These are phyloP conservation scores for Callimorpha dominula DNA, from an alignment of 2,888 invertebrate genomes.

Conservation along the genomic window DNA sequence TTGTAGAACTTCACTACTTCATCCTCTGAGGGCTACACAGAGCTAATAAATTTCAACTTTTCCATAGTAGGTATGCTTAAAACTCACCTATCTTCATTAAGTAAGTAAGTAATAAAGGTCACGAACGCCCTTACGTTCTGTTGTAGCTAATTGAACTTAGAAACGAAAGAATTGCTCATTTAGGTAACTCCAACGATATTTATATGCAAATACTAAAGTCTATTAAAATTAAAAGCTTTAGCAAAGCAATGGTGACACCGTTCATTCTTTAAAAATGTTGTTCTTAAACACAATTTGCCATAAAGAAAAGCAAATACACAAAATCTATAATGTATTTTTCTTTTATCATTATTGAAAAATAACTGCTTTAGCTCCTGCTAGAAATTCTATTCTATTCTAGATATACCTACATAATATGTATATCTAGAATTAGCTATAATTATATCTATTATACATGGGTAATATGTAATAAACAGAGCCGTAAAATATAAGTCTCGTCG, in stretches of 20 bases:
- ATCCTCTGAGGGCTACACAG: constrained; percentile 21
- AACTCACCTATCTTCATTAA: constrained; percentile 2
- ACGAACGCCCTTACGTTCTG: constrained; percentile 1
- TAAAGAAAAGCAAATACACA: neutral
- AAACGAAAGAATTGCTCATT: neutral
- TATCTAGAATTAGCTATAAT: neutral
- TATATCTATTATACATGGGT: neutral
- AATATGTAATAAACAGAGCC: neutral
- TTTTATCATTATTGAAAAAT: neutral
- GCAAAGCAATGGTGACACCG: neutral
- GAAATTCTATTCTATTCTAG: neutral
- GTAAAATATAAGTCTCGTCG: neutral
- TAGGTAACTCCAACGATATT: neutral
- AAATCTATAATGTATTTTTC: neutral
- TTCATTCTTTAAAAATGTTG: too few species aligned
- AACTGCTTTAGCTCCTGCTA: neutral
- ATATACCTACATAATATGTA: neutral
- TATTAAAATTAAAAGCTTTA: neutral
- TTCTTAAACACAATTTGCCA: neutral
- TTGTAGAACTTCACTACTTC: constrained; percentile 16
- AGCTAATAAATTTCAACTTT: constrained; percentile 19
- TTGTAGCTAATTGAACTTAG: neutral
- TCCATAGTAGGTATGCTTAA: constrained; percentile 8
- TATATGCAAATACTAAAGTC: neutral
- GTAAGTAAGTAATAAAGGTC: neutral